Percentiles rank a stretch among this genome's conserved stretches.
These are phyloP conservation scores for Cataglyphis cursor DNA, from an alignment of 2,888 invertebrate species.

Conservation along the genomic window DNA sequence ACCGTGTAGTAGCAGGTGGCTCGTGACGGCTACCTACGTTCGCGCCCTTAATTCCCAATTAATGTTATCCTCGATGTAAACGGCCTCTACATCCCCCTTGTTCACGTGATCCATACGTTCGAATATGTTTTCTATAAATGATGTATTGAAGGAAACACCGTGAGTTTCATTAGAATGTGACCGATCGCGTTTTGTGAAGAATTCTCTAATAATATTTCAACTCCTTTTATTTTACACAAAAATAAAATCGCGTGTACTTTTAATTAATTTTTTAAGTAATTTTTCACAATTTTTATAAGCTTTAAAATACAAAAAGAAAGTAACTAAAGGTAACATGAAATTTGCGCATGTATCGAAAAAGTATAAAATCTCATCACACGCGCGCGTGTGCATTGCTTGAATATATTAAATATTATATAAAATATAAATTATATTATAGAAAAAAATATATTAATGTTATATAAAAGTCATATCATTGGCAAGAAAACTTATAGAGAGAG, in stretches of 20 bases:
- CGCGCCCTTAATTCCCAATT: slow-evolving; percentile 86
- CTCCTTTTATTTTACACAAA: not conserved
- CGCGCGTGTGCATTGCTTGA: not conserved
- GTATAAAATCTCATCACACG: not conserved
- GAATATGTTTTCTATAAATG: slow-evolving; percentile 7
- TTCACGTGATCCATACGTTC: slow-evolving; percentile 3
- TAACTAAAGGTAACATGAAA: not conserved
- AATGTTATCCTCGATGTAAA: slow-evolving; percentile 78
- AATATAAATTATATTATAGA: too few species aligned
- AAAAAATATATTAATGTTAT: too few species aligned
- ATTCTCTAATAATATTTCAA: not conserved
- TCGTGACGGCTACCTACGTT: slow-evolving; percentile 80
- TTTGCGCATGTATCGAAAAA: not conserved
- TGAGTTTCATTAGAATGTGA: not conserved
- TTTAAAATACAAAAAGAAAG: not conserved
- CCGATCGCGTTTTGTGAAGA: not conserved
- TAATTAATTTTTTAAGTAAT: not conserved
- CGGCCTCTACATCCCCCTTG: slow-evolving; percentile 43
- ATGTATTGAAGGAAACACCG: not conserved
- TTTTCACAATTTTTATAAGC: not conserved
- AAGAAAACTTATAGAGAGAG: not conserved
- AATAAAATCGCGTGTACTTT: not conserved
- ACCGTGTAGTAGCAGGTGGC: slow-evolving; percentile 84
- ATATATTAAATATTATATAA: not conserved
- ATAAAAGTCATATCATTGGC: not conserved